phyloP scores from a whole-genome alignment of 2,113 vertebrate species.

The Cyprinus carpio region DNA sequence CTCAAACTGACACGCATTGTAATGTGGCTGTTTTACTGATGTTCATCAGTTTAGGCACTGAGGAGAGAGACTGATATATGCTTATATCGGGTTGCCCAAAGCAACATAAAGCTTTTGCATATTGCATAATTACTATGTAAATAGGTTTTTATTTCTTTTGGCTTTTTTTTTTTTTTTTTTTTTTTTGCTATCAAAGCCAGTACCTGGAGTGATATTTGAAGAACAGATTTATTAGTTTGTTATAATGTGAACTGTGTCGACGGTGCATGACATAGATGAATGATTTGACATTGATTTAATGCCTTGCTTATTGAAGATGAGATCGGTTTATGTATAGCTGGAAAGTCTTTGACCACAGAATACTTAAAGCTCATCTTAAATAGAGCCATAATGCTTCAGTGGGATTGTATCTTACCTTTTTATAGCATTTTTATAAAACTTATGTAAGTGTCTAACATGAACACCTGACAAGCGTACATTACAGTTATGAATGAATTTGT shows the following conservation, averaged over 20 bases:
- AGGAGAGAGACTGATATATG: constrained; percentile 42
- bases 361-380: background rate
- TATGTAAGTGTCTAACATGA: constrained; percentile 1
- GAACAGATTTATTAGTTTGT: background rate
- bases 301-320: constrained; percentile 1
- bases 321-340: background rate
- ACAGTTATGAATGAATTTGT: background rate
- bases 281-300: background rate
- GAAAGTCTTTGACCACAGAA: background rate
- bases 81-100: constrained; percentile 75
- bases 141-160: background rate
- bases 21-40: constrained; percentile 76
- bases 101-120: constrained; percentile 92
- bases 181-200: constrained; percentile 39
- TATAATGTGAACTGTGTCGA: background rate
- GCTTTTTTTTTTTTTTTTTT: constrained; percentile 64
- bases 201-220: background rate
- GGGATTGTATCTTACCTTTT: constrained; percentile 3
- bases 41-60: constrained; percentile 68
- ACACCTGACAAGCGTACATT: background rate
- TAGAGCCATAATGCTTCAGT: background rate
- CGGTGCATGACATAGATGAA: background rate
- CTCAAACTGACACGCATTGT: constrained; percentile 78
- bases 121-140: constrained; percentile 82
- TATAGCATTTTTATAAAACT: constrained; percentile 27